Evolutionary conservation across 2,113 vertebrate genomes (phyloP).

Genomic region (Anhinga anhinga): DNA sequence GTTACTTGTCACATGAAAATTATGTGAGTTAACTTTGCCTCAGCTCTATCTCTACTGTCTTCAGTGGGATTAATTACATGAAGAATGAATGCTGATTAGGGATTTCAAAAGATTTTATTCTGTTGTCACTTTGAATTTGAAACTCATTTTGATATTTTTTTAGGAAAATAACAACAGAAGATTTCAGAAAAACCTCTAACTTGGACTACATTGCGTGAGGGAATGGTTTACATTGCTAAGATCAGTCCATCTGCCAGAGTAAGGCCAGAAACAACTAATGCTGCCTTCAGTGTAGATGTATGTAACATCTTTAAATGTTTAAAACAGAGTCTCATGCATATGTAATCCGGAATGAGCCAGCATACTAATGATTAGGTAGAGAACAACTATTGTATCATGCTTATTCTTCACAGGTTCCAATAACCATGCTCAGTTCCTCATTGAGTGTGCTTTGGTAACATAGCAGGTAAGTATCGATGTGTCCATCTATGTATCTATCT

Average conservation of each 20-base stretch:
- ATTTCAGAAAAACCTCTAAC: not conserved
- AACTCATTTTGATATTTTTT: not conserved
- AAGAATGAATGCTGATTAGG: not conserved
- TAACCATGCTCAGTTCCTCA: not conserved
- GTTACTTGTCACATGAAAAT: not conserved
- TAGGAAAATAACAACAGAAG: not conserved
- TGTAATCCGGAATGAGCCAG: not conserved
- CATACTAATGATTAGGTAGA: not conserved
- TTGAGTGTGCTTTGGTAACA: not conserved
- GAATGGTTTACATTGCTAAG: not conserved
- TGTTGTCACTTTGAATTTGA: slow-evolving; percentile 14
- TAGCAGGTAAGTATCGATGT: not conserved
- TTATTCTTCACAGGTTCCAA: not conserved
- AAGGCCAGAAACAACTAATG: not conserved
- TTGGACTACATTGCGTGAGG: not conserved
- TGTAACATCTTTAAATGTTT: not conserved
- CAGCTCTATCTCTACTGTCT: not conserved
- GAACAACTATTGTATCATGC: not conserved
- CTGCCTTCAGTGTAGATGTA: not conserved
- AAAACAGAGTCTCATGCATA: not conserved
- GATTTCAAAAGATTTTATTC: not conserved
- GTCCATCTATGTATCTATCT: not conserved
- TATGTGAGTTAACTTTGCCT: not conserved
- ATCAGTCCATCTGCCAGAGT: not conserved
- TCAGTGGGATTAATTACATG: not conserved